Conservation (phyloP, 2,888 invertebrate species). For the Plagiodera versicolora region DNA sequence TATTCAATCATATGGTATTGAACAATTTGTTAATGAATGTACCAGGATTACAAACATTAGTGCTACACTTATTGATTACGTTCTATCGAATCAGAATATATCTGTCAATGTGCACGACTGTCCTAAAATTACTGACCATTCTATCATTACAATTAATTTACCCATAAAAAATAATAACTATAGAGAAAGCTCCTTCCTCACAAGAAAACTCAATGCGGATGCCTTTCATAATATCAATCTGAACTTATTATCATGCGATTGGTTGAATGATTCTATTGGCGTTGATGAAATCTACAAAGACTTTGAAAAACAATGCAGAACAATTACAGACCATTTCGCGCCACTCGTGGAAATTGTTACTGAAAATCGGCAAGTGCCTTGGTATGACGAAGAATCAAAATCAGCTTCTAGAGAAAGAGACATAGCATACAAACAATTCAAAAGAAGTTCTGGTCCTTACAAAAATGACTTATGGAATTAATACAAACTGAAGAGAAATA, state of each 20-base stretch:
- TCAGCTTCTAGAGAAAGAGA: constrained; percentile 6
- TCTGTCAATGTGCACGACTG: neutral
- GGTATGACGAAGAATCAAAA: constrained; percentile 5
- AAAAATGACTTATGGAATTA: neutral
- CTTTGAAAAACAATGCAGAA: neutral
- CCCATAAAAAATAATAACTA: neutral
- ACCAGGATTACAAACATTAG: constrained; percentile 8
- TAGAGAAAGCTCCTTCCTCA: neutral
- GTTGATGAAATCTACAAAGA: neutral
- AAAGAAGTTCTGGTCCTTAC: neutral
- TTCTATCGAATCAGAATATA: constrained; percentile 5
- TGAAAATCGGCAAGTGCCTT: neutral
- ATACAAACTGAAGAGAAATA: constrained; percentile 5
- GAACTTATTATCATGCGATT: neutral
- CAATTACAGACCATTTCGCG: neutral
- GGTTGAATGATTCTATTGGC: neutral
- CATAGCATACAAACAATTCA: neutral
- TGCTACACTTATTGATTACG: constrained; percentile 8
- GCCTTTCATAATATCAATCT: neutral
- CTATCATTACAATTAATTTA: neutral
- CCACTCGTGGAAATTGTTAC: too few species aligned
- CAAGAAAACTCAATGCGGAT: neutral
- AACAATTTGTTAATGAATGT: too few species aligned
- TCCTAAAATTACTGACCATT: constrained; percentile 4
- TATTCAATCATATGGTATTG: constrained; percentile 13